phyloP scores from a whole-genome alignment of 2,113 vertebrate species.

The Probosciger aterrimus region DNA sequence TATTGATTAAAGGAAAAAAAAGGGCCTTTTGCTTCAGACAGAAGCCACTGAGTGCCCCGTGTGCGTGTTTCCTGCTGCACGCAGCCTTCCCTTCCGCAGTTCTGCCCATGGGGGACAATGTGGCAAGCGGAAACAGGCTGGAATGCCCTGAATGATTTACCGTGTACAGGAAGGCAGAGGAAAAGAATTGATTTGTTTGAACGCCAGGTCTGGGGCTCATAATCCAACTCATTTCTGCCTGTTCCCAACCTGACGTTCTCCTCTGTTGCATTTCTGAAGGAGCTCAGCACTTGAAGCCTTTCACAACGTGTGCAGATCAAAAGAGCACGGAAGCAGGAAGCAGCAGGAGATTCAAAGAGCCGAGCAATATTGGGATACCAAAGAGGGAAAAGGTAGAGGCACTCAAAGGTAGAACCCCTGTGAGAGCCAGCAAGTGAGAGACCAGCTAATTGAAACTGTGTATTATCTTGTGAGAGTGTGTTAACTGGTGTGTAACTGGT shows the following conservation, averaged over 20 bases:
- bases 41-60: neutral
- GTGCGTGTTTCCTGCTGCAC: neutral
- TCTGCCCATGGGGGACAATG: neutral
- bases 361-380: fast-evolving
- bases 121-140: neutral
- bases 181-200: neutral
- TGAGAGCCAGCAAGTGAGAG: neutral
- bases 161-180: neutral
- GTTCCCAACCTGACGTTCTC: neutral
- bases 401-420: neutral
- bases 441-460: neutral
- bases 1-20: neutral
- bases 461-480: neutral
- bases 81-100: neutral
- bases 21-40: neutral
- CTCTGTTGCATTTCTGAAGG: neutral
- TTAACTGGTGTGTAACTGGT: neutral
- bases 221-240: neutral
- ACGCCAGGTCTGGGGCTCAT: neutral
- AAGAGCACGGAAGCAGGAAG: neutral
- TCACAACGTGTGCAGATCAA: neutral
- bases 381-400: neutral
- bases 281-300: neutral
- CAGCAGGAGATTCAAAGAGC: neutral
- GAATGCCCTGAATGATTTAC: neutral